phyloP scores from a whole-genome alignment of 2,113 vertebrate genomes.

The Alosa alosa region DNA sequence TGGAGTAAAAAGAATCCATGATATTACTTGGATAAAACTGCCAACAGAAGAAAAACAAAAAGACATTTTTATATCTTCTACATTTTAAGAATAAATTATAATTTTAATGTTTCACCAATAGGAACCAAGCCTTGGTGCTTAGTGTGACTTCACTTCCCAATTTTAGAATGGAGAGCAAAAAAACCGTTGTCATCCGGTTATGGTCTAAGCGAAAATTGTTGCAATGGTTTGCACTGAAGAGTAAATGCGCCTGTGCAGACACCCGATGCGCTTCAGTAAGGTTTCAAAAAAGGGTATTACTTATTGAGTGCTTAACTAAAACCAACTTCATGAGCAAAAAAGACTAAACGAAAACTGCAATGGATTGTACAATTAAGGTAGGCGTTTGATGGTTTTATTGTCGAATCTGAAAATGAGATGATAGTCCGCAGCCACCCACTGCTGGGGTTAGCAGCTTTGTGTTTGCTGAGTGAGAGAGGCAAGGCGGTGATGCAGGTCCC shows the following conservation, averaged over 20 bases:
- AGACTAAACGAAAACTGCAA: constrained; percentile 62
- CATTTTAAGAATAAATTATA: constrained; percentile 26
- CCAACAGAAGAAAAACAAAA: background rate
- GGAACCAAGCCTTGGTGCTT: constrained; percentile 57
- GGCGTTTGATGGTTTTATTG: constrained; percentile 49
- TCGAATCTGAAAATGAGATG: constrained; percentile 50
- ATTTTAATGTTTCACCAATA: constrained; percentile 62
- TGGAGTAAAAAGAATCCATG: background rate
- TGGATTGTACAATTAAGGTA: constrained; percentile 87
- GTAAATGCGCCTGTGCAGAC: constrained; percentile 61
- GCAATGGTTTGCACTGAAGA: constrained; percentile 73
- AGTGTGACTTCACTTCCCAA: constrained; percentile 85
- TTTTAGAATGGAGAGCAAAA: constrained; percentile 68
- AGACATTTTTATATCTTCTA: background rate
- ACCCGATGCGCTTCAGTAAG: constrained; percentile 59
- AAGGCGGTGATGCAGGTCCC: constrained; percentile 77
- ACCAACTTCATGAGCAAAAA: constrained; percentile 57
- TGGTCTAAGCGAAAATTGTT: constrained; percentile 66
- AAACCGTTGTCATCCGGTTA: constrained; percentile 72
- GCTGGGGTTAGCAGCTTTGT: constrained; percentile 43
- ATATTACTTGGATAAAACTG: background rate
- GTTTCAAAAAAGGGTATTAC: constrained; percentile 41
- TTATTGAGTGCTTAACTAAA: constrained; percentile 51
- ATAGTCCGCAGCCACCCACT: constrained; percentile 63
- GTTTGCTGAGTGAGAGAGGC: constrained; percentile 69